Evolutionary conservation across 2,113 vertebrate species (phyloP).

Genomic region (Leucopternis melanops): DNA sequence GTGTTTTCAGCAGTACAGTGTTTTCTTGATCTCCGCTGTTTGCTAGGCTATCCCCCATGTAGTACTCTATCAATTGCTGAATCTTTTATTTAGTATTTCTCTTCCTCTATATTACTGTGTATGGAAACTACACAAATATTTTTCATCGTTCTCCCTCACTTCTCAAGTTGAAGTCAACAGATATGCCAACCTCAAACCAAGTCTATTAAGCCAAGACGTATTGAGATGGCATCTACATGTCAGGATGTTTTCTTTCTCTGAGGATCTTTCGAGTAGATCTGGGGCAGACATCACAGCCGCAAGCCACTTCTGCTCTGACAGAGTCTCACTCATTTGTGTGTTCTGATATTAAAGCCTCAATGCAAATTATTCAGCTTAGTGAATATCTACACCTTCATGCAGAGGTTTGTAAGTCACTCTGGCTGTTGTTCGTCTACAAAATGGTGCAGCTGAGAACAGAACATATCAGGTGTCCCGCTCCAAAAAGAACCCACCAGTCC

Average conservation of each 20-base stretch:
- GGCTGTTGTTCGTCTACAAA: not conserved
- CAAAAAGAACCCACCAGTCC: not conserved
- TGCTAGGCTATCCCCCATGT: not conserved
- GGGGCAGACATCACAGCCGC: not conserved
- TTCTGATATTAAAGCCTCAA: not conserved
- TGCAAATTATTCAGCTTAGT: not conserved
- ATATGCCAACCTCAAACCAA: not conserved
- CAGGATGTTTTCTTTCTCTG: not conserved
- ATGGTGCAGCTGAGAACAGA: not conserved
- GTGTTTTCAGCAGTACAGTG: not conserved
- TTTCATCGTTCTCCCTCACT: not conserved
- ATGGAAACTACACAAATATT: not conserved
- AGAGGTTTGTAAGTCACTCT: not conserved
- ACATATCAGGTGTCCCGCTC: not conserved
- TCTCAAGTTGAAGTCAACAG: not conserved
- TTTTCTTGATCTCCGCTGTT: not conserved
- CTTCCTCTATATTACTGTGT: not conserved
- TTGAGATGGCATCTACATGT: not conserved
- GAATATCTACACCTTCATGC: not conserved
- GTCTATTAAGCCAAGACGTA: not conserved
- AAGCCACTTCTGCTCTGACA: not conserved
- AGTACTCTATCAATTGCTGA: not conserved
- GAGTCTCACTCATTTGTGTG: not conserved
- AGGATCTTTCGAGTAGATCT: not conserved
- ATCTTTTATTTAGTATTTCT: not conserved